Percentiles rank a stretch among this genome's conserved stretches.
Evolutionary conservation across 2,113 vertebrate genomes (phyloP).

Genomic region (Sebastes schlegelii): DNA sequence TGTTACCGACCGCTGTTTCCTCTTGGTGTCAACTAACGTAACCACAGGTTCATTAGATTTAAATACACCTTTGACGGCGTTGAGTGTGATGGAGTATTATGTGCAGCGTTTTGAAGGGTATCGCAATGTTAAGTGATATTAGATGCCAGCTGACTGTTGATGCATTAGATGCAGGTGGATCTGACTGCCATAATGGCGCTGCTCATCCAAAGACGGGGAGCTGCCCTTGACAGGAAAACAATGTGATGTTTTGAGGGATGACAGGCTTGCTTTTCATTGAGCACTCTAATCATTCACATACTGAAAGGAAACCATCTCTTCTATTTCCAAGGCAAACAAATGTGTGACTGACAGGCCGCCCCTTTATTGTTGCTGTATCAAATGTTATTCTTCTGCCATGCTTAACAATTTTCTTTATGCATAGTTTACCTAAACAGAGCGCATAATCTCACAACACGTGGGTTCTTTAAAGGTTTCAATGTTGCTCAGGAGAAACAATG

Average conservation of each 20-base stretch:
- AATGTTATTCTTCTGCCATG: neutral
- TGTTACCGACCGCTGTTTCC: neutral
- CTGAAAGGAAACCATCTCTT: constrained; percentile 15
- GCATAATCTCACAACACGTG: neutral
- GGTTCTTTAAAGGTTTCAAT: constrained; percentile 1
- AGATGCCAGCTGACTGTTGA: constrained; percentile 54
- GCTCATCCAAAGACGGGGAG: constrained; percentile 22
- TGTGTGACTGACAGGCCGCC: neutral
- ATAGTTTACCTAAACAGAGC: neutral
- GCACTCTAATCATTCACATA: constrained; percentile 9
- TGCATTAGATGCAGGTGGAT: constrained; percentile 57
- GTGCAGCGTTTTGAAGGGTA: constrained; percentile 47
- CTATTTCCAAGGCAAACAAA: constrained; percentile 13
- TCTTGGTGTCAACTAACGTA: neutral
- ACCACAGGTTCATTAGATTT: constrained; percentile 15
- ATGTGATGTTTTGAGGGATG: constrained; percentile 50
- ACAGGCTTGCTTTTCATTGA: constrained; percentile 34
- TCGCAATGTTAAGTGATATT: constrained; percentile 71
- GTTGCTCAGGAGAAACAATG: neutral
- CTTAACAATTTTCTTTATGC: neutral
- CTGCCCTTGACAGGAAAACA: constrained; percentile 56
- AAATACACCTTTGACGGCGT: constrained; percentile 5
- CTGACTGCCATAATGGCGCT: constrained; percentile 33
- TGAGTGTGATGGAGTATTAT: constrained; percentile 15
- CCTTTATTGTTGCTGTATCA: neutral